These are phyloP conservation scores for Lasioglossum lativentre DNA, from an alignment of 2,888 invertebrate genomes.

Conservation along the genomic window DNA sequence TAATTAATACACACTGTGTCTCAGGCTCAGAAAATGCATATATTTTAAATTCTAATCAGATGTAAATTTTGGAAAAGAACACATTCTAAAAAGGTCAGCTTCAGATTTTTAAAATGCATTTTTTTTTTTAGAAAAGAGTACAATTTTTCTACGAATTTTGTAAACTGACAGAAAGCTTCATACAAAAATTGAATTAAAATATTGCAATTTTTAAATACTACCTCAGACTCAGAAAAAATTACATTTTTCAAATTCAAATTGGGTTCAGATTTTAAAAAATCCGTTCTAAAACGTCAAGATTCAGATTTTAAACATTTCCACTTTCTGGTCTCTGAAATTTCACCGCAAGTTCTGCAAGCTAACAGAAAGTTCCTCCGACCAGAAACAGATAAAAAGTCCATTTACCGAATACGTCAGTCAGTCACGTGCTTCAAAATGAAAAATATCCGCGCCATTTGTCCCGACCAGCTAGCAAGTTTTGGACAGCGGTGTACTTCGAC, in stretches of 20 bases:
- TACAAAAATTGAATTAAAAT: too few species aligned
- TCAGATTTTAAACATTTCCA: not conserved
- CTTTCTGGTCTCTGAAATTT: not conserved
- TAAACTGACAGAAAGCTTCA: too few species aligned
- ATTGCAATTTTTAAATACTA: too few species aligned
- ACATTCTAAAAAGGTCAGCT: too few species aligned
- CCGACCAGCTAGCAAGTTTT: not conserved
- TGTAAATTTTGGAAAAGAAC: too few species aligned
- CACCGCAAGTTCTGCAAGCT: not conserved
- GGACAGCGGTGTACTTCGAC: not conserved
- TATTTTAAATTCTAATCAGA: too few species aligned
- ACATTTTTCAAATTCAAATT: not conserved
- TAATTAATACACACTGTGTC: too few species aligned
- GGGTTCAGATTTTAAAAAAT: not conserved
- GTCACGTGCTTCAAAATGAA: not conserved
- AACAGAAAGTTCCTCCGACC: not conserved
- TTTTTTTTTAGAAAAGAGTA: too few species aligned
- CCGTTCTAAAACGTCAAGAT: not conserved
- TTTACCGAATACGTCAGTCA: not conserved
- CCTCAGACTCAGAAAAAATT: too few species aligned
- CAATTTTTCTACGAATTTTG: too few species aligned
- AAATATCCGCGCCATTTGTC: conserved; percentile 1
- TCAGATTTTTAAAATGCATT: too few species aligned
- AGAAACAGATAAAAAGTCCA: not conserved
- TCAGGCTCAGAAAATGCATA: too few species aligned